Evolutionary conservation across 2,888 invertebrate species (phyloP).

Genomic region (Trissolcus brochymenae): DNA sequence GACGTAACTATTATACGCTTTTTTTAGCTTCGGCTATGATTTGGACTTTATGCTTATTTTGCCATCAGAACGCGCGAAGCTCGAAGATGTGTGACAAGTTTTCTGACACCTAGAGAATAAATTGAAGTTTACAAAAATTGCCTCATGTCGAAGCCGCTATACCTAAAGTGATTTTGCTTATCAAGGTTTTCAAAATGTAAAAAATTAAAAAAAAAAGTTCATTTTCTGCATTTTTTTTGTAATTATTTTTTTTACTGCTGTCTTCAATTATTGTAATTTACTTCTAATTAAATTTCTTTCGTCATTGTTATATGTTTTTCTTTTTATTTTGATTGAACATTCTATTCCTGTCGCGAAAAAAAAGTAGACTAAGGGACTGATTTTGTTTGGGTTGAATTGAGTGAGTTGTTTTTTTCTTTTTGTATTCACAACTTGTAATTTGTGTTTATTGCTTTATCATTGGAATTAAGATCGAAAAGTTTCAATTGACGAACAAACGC

Average conservation of each 20-base stretch:
- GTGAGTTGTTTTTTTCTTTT: background rate
- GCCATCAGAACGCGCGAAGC: constrained; percentile 52
- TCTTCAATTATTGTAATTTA: constrained; percentile 9
- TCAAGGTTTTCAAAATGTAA: too few species aligned
- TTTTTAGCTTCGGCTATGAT: constrained; percentile 35
- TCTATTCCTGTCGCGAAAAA: too few species aligned
- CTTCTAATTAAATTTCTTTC: too few species aligned
- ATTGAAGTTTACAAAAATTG: background rate
- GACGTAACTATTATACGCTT: constrained; percentile 34
- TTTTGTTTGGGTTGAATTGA: too few species aligned
- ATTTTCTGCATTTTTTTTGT: too few species aligned
- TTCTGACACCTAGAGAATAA: constrained; percentile 6
- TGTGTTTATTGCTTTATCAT: background rate
- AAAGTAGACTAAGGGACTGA: too few species aligned
- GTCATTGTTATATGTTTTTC: background rate
- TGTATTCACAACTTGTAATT: background rate
- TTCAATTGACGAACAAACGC: background rate
- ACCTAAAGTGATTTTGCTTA: constrained; percentile 25
- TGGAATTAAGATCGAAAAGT: background rate
- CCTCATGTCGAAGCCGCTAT: constrained; percentile 28
- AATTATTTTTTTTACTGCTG: too few species aligned
- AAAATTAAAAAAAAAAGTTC: too few species aligned
- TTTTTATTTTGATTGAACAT: background rate
- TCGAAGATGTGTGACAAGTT: constrained; percentile 48
- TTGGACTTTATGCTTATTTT: constrained; percentile 49